phyloP scores from a whole-genome alignment of 2,888 invertebrate genomes.

The Sarcophaga carnaria region DNA sequence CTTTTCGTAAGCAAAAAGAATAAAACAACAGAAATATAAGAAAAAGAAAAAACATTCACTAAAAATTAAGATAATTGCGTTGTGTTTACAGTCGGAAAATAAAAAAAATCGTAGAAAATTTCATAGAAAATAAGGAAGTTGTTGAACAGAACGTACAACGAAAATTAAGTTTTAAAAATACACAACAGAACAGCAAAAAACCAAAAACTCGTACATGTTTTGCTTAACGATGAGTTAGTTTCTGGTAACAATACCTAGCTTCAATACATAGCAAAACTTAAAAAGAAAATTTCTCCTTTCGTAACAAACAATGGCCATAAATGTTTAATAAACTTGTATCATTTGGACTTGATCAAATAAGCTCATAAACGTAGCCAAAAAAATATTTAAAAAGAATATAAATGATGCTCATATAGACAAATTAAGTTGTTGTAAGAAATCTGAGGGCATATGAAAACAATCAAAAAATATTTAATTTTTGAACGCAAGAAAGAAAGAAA shows the following conservation, averaged over 20 bases:
- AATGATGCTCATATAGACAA: too few relatives aligned
- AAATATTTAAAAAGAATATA: too few relatives aligned
- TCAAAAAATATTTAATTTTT: too few relatives aligned
- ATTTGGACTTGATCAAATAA: too few relatives aligned
- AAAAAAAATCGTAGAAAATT: not conserved
- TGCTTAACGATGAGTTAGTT: conserved; percentile 42
- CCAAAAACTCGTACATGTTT: conserved; percentile 45
- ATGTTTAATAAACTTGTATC: too few relatives aligned
- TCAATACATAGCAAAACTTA: not conserved
- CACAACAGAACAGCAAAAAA: not conserved
- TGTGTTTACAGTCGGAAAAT: conserved; percentile 6
- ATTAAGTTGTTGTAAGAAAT: too few relatives aligned
- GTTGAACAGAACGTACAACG: conserved; percentile 21
- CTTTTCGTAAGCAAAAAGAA: not conserved
- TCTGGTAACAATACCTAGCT: not conserved
- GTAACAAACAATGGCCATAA: not conserved
- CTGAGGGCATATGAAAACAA: too few relatives aligned
- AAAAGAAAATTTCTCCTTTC: not conserved
- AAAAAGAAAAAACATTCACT: conserved; percentile 7
- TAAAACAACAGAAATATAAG: not conserved
- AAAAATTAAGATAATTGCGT: conserved; percentile 34
- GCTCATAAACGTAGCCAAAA: too few relatives aligned
- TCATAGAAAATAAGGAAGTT: not conserved
- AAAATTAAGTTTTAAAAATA: conserved; percentile 44
- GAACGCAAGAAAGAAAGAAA: too few relatives aligned